Evolutionary conservation across 2,113 vertebrate species (phyloP).

Genomic region (Lethenteron reissneri): DNA sequence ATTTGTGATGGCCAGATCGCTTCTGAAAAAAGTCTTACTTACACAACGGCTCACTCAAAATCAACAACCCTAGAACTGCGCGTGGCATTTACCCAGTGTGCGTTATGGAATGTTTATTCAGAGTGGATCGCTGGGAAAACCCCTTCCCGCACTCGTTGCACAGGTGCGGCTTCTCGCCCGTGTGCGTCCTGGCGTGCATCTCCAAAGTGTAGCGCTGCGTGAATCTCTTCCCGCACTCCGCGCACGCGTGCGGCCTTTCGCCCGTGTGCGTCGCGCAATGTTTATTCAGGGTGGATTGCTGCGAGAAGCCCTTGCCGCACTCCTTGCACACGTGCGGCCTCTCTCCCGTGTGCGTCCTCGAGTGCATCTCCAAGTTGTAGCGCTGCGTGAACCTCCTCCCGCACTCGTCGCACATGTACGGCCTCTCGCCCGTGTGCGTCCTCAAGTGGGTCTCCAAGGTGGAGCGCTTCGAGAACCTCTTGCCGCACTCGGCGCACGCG

Average conservation of each 20-base stretch:
- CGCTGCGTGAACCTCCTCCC: slow-evolving; percentile 23
- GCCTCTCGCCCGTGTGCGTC: neutral
- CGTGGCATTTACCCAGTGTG: neutral
- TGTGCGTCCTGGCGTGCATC: slow-evolving; percentile 33
- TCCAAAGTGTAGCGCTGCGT: slow-evolving; percentile 46
- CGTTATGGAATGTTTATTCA: neutral
- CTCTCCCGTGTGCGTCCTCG: slow-evolving; percentile 13
- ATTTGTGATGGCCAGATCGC: too few relatives aligned
- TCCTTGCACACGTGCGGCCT: slow-evolving; percentile 1
- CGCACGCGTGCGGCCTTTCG: slow-evolving; percentile 1
- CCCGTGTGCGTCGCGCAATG: neutral
- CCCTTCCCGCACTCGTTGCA: slow-evolving; percentile 3
- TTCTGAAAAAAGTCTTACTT: too few relatives aligned
- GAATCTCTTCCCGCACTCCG: neutral
- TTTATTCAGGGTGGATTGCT: neutral
- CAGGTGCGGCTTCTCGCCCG: neutral
- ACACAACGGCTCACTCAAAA: too few relatives aligned
- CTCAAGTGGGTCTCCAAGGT: neutral
- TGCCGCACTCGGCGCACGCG: slow-evolving; percentile 32
- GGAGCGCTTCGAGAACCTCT: neutral
- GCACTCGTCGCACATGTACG: neutral
- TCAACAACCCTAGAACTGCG: neutral
- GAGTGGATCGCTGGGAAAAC: slow-evolving; percentile 2
- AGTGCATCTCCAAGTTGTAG: slow-evolving; percentile 51
- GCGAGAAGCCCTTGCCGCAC: slow-evolving; percentile 1